Conservation (phyloP, 37 sponge, comb jelly and placozoan genomes). For the Theonella swinhoei region DNA sequence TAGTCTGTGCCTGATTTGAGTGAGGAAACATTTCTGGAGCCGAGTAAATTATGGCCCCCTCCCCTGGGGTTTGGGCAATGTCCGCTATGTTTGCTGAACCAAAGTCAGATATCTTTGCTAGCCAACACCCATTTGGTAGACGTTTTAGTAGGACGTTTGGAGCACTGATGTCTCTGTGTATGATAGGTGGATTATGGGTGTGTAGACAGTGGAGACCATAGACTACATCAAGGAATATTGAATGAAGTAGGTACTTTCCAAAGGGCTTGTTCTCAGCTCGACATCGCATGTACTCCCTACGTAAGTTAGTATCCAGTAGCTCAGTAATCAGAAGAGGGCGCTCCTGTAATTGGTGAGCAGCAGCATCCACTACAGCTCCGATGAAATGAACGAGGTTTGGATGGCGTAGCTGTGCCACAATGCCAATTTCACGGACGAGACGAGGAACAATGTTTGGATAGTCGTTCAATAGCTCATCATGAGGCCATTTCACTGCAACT, state of each 20-base stretch:
- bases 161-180: neutral
- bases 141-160: neutral
- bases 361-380: neutral
- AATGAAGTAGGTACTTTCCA: neutral
- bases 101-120: neutral
- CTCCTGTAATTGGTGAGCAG: neutral
- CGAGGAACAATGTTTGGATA: neutral
- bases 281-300: neutral
- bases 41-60: neutral
- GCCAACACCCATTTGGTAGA: neutral
- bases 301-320: neutral
- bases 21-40: neutral
- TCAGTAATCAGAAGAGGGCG: neutral
- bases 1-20: neutral
- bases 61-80: neutral
- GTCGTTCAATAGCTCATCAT: neutral
- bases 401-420: slow-evolving; percentile 1
- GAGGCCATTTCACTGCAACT: neutral
- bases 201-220: neutral
- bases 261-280: neutral
- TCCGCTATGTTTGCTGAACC: neutral
- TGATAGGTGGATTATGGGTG: neutral
- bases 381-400: slow-evolving; percentile 14
- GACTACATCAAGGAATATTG: neutral
- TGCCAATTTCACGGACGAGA: neutral